A percentile compares a stretch with the other conserved stretches of the same genome.
Evolutionary conservation across 2,797 vertebrate species (phyloP).

Genomic region (Enteromius radiatus): DNA sequence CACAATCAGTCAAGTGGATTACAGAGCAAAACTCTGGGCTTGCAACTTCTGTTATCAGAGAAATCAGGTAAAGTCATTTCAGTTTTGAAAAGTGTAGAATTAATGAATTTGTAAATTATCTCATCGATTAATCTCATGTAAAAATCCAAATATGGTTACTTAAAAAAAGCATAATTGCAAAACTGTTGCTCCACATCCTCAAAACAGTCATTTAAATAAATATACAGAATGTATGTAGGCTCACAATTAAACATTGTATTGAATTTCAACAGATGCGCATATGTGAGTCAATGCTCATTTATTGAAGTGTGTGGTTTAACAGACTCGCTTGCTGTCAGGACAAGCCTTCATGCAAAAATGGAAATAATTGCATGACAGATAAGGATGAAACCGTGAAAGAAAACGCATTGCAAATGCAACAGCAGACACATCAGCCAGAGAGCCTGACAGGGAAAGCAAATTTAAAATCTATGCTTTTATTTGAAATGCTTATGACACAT

Average conservation of each 20-base stretch:
- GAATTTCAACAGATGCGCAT: neutral
- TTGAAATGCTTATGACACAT: neutral
- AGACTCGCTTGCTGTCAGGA: neutral
- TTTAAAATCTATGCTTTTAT: neutral
- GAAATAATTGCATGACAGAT: neutral
- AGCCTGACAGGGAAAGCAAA: neutral
- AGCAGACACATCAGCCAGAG: neutral
- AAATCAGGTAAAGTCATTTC: constrained; percentile 87
- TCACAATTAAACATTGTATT: neutral
- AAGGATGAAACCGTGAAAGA: neutral
- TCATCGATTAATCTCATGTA: neutral
- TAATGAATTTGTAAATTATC: neutral
- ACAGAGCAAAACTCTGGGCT: constrained; percentile 97
- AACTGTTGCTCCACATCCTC: neutral
- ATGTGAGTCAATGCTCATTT: neutral
- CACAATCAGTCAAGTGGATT: constrained; percentile 92
- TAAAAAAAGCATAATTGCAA: neutral
- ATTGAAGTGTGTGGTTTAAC: neutral
- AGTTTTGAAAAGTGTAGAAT: neutral
- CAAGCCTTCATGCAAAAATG: neutral
- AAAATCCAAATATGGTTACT: neutral
- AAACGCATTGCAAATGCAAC: neutral
- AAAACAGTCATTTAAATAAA: neutral
- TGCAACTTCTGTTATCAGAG: constrained; percentile 99
- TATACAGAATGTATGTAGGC: neutral